Evolutionary conservation across 2,888 invertebrate species (phyloP).

Genomic region (Spilarctia lutea): DNA sequence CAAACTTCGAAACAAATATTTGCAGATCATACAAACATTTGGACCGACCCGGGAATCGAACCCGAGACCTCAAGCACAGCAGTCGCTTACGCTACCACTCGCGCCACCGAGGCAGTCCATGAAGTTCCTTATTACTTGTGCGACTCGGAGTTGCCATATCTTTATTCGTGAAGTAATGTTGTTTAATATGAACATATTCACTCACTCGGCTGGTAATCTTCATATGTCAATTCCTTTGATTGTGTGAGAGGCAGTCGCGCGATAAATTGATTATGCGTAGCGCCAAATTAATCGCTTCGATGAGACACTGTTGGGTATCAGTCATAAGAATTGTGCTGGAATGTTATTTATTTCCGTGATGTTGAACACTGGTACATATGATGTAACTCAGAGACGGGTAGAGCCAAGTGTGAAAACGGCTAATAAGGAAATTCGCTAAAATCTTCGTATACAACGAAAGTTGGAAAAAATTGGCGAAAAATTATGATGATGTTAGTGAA

Average conservation of each 20-base stretch:
- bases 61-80: too few species aligned
- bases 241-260: slow-evolving; percentile 38
- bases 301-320: slow-evolving; percentile 8
- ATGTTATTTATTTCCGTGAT: neutral
- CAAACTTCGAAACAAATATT: too few species aligned
- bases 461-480: too few species aligned
- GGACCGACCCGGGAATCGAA: too few species aligned
- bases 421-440: too few species aligned
- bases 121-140: slow-evolving; percentile 13
- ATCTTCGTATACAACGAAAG: too few species aligned
- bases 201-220: slow-evolving; percentile 37
- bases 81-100: too few species aligned
- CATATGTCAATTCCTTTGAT: slow-evolving; percentile 39
- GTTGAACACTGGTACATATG: too few species aligned
- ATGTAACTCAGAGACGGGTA: neutral
- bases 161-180: slow-evolving; percentile 15
- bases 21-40: too few species aligned
- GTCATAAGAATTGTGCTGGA: slow-evolving; percentile 14
- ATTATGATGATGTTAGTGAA: neutral
- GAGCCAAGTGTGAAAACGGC: too few species aligned
- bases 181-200: slow-evolving; percentile 43
- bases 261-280: slow-evolving; percentile 52
- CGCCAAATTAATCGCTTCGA: slow-evolving; percentile 48
- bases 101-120: too few species aligned
- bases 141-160: slow-evolving; percentile 10